Evolutionary conservation across 2,888 invertebrate species (phyloP).

Genomic region (Glomeris marginata): DNA sequence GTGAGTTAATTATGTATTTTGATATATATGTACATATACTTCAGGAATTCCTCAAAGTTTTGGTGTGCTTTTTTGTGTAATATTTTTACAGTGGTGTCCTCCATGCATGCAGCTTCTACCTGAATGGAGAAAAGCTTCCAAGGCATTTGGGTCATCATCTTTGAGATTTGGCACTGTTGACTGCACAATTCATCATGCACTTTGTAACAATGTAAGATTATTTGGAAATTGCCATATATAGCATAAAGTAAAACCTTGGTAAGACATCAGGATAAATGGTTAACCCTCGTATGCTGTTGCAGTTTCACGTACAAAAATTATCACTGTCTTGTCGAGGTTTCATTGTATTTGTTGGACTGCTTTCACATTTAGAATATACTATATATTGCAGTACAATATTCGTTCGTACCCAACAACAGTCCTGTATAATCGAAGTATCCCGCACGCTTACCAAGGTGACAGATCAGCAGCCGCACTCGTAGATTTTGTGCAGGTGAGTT

Average conservation of each 20-base stretch:
- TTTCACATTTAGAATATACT: neutral
- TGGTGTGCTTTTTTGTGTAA: too few relatives aligned
- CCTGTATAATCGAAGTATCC: conserved; percentile 43
- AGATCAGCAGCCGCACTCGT: conserved; percentile 43
- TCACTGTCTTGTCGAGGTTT: neutral
- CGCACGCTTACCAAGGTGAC: conserved; percentile 42
- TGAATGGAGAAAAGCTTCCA: conserved; percentile 48
- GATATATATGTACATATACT: too few relatives aligned
- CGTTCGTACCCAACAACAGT: conserved; percentile 52
- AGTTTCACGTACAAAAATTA: neutral
- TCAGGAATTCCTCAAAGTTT: too few relatives aligned
- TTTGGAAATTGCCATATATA: neutral
- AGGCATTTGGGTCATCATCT: conserved; percentile 22
- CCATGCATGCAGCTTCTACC: conserved; percentile 53
- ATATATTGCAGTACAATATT: conserved; percentile 37
- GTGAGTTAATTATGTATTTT: too few relatives aligned
- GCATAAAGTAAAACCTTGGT: too few relatives aligned
- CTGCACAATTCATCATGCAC: conserved; percentile 43
- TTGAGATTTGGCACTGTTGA: conserved; percentile 47
- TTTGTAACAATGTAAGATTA: conserved; percentile 34
- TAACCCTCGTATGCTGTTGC: too few relatives aligned
- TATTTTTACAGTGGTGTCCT: conserved; percentile 46
- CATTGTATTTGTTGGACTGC: neutral
- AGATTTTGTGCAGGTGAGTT: conserved; percentile 43
- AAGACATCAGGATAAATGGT: too few relatives aligned